These are phyloP conservation scores for Zygaena filipendulae DNA, from an alignment of 2,888 invertebrate genomes.

Conservation along the genomic window DNA sequence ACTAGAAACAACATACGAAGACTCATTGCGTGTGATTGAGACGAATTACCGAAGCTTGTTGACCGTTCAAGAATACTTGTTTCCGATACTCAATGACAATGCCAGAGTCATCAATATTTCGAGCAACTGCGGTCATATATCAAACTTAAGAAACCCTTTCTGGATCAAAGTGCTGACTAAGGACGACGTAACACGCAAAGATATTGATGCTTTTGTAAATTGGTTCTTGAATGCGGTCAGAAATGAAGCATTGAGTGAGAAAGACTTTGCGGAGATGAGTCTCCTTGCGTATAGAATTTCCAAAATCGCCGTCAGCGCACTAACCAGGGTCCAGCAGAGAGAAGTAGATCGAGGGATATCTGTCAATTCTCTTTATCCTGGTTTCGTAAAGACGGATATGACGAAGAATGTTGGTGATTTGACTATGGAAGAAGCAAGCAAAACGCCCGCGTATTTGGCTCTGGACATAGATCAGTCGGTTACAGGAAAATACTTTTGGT, in stretches of 20 bases:
- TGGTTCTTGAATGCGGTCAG: slow-evolving; percentile 23
- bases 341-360: slow-evolving; percentile 18
- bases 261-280: slow-evolving; percentile 18
- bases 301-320: slow-evolving; percentile 21
- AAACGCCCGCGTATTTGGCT: slow-evolving; percentile 19
- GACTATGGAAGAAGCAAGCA: slow-evolving; percentile 16
- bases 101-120: slow-evolving; percentile 24
- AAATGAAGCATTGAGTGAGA: slow-evolving; percentile 16
- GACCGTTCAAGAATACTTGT: slow-evolving; percentile 18
- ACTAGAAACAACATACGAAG: too few relatives aligned
- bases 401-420: slow-evolving; percentile 19
- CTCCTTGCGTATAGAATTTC: slow-evolving; percentile 18
- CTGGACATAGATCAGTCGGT: slow-evolving; percentile 21
- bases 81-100: slow-evolving; percentile 20
- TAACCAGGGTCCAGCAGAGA: slow-evolving; percentile 20
- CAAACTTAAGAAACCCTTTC: slow-evolving; percentile 19
- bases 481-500: slow-evolving; percentile 24
- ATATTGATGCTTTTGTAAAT: slow-evolving; percentile 21
- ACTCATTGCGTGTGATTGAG: slow-evolving; percentile 18
- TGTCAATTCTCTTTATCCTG: slow-evolving; percentile 22
- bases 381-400: slow-evolving; percentile 22
- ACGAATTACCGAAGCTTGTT: slow-evolving; percentile 19
- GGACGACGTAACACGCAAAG: slow-evolving; percentile 16
- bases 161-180: slow-evolving; percentile 22
- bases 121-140: slow-evolving; percentile 23